phyloP scores from a whole-genome alignment of 2,113 vertebrate species.

The Sinocyclocheilus anophthalmus region DNA sequence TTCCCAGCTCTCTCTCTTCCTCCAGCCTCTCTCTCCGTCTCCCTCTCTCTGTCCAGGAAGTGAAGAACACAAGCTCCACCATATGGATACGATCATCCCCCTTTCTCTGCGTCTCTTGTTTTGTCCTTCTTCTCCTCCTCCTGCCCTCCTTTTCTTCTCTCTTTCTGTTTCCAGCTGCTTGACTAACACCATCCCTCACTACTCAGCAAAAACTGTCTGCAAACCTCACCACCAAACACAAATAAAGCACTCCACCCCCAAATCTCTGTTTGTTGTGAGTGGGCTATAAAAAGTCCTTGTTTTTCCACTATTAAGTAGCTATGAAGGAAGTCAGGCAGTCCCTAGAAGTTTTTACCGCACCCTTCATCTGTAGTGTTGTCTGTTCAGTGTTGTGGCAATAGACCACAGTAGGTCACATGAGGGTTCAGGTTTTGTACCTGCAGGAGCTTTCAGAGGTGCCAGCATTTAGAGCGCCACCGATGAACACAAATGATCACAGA shows the following conservation, averaged over 20 bases:
- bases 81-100: constrained; percentile 79
- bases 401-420: constrained; percentile 15
- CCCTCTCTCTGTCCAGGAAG: constrained; percentile 55
- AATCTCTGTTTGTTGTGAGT: constrained; percentile 23
- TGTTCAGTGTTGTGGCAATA: constrained; percentile 34
- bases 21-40: constrained; percentile 49
- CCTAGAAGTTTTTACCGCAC: neutral
- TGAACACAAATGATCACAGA: neutral
- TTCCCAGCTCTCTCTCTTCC: constrained; percentile 47
- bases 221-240: constrained; percentile 61
- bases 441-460: neutral
- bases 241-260: constrained; percentile 18
- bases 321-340: constrained; percentile 18
- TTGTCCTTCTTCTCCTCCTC: constrained; percentile 61
- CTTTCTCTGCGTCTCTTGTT: constrained; percentile 66
- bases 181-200: constrained; percentile 62
- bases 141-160: constrained; percentile 60
- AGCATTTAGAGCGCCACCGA: neutral
- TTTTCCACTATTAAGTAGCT: constrained; percentile 33
- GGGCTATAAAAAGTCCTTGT: constrained; percentile 36
- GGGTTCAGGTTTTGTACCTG: constrained; percentile 9
- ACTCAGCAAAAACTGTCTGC: constrained; percentile 71
- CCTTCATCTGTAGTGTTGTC: neutral
- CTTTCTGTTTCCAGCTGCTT: constrained; percentile 62
- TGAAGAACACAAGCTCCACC: constrained; percentile 64